These are phyloP conservation scores for Periparus ater DNA, from an alignment of 2,797 vertebrate species.

Conservation along the genomic window DNA sequence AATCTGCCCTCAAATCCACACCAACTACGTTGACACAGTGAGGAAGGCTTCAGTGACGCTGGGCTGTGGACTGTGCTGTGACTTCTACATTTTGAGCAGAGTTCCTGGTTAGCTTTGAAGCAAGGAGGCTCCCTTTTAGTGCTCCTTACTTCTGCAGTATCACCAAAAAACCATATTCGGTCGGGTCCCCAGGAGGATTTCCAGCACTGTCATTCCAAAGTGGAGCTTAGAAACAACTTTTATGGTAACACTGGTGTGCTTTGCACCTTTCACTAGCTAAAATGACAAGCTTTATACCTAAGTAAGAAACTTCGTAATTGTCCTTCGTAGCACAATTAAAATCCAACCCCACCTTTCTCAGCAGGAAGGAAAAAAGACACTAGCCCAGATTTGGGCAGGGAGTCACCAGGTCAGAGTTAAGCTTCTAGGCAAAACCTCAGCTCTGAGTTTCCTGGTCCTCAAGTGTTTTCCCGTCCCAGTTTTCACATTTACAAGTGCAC, in stretches of 20 bases:
- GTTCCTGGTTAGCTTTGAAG: not conserved
- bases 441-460: not conserved
- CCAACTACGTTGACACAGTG: not conserved
- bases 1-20: not conserved
- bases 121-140: not conserved
- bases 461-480: not conserved
- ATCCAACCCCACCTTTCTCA: not conserved
- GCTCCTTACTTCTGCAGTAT: not conserved
- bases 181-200: not conserved
- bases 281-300: not conserved
- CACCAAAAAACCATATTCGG: rapidly evolving
- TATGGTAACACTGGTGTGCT: not conserved
- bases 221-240: not conserved
- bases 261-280: not conserved
- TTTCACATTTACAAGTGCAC: not conserved
- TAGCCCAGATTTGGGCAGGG: not conserved
- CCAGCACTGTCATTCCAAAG: not conserved
- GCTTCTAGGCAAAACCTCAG: not conserved
- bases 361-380: not conserved
- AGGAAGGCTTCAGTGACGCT: not conserved
- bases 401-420: conserved; percentile 4
- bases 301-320: not conserved
- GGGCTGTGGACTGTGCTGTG: too few relatives aligned
- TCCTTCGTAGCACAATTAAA: not conserved
- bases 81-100: not conserved